A percentile compares a stretch with the other conserved stretches of the same genome.
Conservation (phyloP, 2,888 invertebrate genomes). For the Plagodis dolabraria region DNA sequence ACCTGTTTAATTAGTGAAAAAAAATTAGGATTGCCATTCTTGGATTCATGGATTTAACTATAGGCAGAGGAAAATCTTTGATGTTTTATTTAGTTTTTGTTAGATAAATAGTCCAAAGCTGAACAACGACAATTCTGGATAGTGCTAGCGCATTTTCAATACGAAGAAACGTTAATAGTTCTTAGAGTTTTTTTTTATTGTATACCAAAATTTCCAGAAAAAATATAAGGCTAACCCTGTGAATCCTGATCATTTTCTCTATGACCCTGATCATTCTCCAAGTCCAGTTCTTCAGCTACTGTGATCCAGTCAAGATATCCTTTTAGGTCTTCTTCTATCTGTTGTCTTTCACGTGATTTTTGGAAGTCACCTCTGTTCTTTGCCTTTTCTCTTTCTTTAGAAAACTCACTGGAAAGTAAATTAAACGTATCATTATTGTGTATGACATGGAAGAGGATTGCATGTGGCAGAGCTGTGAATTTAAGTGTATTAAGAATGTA, state of each 20-base stretch:
- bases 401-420: slow-evolving; percentile 92
- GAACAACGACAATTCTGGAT: too few relatives aligned
- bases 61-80: too few relatives aligned
- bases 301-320: slow-evolving; percentile 99
- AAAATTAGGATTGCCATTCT: too few relatives aligned
- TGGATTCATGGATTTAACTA: too few relatives aligned
- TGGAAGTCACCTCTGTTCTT: slow-evolving; percentile 99
- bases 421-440: too few relatives aligned
- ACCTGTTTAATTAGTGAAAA: too few relatives aligned
- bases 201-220: not conserved
- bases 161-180: not conserved
- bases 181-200: not conserved
- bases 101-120: too few relatives aligned
- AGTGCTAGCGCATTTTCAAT: not conserved
- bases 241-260: slow-evolving; percentile 88
- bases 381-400: slow-evolving; percentile 99
- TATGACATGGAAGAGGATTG: too few relatives aligned
- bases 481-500: too few relatives aligned
- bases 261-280: slow-evolving; percentile 92
- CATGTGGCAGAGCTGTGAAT: too few relatives aligned
- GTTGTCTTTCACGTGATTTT: slow-evolving; percentile 98
- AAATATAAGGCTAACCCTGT: slow-evolving; percentile 48
- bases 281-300: slow-evolving; percentile 98
- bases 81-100: too few relatives aligned
- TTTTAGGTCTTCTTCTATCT: slow-evolving; percentile 98